phyloP scores from a whole-genome alignment of 2,888 invertebrate species.

The Heliothis peltigera region DNA sequence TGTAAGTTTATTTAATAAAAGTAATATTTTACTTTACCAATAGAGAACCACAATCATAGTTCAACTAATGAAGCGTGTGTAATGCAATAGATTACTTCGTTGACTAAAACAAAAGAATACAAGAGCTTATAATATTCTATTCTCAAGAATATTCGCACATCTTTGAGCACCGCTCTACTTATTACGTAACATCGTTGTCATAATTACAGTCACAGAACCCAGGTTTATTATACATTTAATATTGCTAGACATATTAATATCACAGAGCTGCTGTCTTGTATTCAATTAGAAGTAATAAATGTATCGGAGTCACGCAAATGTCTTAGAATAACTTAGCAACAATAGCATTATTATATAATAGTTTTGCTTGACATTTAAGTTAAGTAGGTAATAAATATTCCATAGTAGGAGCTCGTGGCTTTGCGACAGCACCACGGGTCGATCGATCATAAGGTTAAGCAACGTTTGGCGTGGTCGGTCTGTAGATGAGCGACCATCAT shows the following conservation, averaged over 20 bases:
- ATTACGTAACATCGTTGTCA: neutral
- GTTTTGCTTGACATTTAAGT: slow-evolving; percentile 3
- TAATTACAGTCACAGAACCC: neutral
- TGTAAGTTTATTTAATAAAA: slow-evolving; percentile 10
- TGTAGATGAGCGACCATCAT: too few relatives aligned
- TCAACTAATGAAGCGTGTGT: slow-evolving; percentile 18
- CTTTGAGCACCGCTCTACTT: neutral
- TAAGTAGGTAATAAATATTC: neutral
- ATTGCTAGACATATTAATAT: slow-evolving; percentile 4
- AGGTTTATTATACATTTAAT: neutral
- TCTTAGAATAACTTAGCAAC: slow-evolving; percentile 19
- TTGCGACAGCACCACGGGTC: too few relatives aligned
- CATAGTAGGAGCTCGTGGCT: too few relatives aligned
- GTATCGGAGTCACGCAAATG: slow-evolving; percentile 33
- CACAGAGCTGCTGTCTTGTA: slow-evolving; percentile 3
- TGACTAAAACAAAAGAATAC: neutral
- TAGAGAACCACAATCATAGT: slow-evolving; percentile 15
- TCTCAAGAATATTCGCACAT: neutral
- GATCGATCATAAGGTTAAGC: too few relatives aligned
- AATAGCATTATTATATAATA: slow-evolving; percentile 3
- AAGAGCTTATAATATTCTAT: neutral
- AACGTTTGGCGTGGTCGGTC: too few relatives aligned
- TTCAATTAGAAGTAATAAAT: slow-evolving; percentile 22
- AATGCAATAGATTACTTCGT: slow-evolving; percentile 25
- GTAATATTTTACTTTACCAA: slow-evolving; percentile 20